Base-by-base conservation (phyloP, 2,888 invertebrate genomes). In the Cyaniris semiargus region DNA sequence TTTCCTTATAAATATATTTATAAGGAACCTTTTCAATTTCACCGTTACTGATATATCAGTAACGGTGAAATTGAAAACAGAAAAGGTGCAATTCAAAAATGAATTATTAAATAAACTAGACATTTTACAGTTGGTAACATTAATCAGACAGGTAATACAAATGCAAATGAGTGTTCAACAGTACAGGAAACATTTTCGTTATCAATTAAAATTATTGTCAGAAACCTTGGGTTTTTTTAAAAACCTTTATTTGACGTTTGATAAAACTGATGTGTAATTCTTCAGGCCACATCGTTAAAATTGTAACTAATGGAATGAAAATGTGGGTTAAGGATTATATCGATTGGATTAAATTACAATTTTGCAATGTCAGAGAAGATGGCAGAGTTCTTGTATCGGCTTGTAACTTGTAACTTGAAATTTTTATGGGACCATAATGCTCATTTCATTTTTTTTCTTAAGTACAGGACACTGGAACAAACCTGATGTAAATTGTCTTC, bases 241-340 rank as follows among this genome's bases (percentile, higher is more conserved):
- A 66, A 66, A 27, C 15, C 13, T 27, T 66, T 13, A 23, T 66
- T 27, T 31, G 27, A 27, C 5, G 66, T 66, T 6, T 31, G 27
- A 66, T 66, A 66, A 66, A 66, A 66, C 15, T 66, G 27, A 66
- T 31, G 66, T 31, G 66, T 10, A 23, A 6, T 66, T 27, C 15
- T 66, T 27, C 5, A 13, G 66, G 27, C 66, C 15, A 27, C 15
- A 31, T 66, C 66, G 7, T 66, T 0, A 66, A 31, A 66, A 31
- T 15, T 66, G 27, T 7, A 27, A 23, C 21, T 18, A 66, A 66
- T 66, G 66, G 27, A 18, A 18, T 6, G 5, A 66, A 5, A 66
- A 66, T 66, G 27, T 27, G 66, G 66, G 66, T 66, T 66, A 66
- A 66, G 31, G 31, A 5, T 66, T 31, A 66, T 31, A 60, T 23